These are phyloP conservation scores for Isurus oxyrinchus DNA, from an alignment of 2,113 vertebrate genomes.

Conservation along the genomic window DNA sequence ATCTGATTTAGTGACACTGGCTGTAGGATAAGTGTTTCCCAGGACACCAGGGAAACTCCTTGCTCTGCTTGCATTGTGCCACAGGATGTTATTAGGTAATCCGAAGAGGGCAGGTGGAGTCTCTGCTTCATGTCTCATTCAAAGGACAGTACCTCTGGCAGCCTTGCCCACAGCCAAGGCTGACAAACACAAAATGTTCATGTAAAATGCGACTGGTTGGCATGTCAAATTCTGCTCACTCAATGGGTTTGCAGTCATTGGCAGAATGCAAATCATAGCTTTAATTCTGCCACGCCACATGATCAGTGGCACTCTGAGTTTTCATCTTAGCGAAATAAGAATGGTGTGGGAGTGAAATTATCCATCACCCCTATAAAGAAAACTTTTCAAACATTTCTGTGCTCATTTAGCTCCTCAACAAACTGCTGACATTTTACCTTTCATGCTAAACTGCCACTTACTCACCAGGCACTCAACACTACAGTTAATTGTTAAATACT, in stretches of 20 bases:
- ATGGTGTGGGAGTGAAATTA: not conserved
- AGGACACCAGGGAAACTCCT: not conserved
- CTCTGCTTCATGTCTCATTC: not conserved
- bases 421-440: conserved; percentile 23
- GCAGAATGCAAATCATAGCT: not conserved
- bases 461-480: not conserved
- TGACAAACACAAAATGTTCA: not conserved
- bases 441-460: conserved; percentile 8
- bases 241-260: not conserved
- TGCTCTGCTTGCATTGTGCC: not conserved
- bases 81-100: not conserved
- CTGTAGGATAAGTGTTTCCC: not conserved
- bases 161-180: not conserved
- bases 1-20: not conserved
- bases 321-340: not conserved
- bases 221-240: not conserved
- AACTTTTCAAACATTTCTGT: not conserved
- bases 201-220: not conserved
- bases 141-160: not conserved
- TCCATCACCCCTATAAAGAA: not conserved
- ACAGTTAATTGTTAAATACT: conserved; percentile 28
- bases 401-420: not conserved
- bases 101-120: not conserved
- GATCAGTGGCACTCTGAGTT: not conserved
- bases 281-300: not conserved